Conservation (phyloP, 2,797 vertebrate genomes). For the Garrulus glandarius region DNA sequence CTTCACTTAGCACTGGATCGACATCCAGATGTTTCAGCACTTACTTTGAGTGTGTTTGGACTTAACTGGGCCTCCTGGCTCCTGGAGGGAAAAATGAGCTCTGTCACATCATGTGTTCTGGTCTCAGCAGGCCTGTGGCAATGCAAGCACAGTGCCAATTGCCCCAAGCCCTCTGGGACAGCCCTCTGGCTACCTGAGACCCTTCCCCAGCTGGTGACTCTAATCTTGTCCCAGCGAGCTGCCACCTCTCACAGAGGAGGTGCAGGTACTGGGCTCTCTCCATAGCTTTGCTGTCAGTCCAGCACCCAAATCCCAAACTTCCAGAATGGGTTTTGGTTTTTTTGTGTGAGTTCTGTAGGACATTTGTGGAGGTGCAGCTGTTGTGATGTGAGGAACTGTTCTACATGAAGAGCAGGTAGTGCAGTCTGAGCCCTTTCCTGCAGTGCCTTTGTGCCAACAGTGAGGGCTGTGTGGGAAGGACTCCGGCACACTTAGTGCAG, state of each 20-base stretch:
- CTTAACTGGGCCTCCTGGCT: not conserved
- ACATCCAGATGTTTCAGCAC: not conserved
- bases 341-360: not conserved
- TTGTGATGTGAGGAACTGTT: not conserved
- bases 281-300: not conserved
- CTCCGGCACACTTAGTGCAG: not conserved
- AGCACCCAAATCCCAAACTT: not conserved
- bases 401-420: not conserved
- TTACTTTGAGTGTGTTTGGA: not conserved
- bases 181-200: not conserved
- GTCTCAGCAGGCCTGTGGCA: not conserved
- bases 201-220: not conserved
- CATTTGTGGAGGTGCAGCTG: not conserved
- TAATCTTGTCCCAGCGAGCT: not conserved
- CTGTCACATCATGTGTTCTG: not conserved
- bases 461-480: not conserved
- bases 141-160: not conserved
- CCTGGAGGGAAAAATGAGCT: not conserved
- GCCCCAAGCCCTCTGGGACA: not conserved
- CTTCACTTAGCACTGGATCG: not conserved
- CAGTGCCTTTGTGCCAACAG: not conserved
- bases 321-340: not conserved
- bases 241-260: not conserved
- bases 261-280: accelerated
- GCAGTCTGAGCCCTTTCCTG: not conserved